A percentile compares a stretch with the other conserved stretches of the same genome.
Evolutionary conservation across 2,113 vertebrate species (phyloP).

Genomic region (Prietella phreatophila): DNA sequence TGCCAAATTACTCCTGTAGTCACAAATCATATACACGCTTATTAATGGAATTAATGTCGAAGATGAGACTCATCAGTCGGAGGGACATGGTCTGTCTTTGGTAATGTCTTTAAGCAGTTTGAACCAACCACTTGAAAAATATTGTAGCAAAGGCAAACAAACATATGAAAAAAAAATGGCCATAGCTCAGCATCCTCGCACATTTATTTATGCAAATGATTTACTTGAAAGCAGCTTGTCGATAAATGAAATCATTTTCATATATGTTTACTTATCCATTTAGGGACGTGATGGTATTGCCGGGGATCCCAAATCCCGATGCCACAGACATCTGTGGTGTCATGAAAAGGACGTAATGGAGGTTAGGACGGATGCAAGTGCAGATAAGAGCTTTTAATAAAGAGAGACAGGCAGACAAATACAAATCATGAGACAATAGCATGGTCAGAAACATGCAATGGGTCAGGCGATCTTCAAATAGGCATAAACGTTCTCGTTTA

Average conservation of each 20-base stretch:
- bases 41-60: not conserved
- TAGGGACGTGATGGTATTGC: too few species aligned
- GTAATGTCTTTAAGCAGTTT: not conserved
- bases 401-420: too few species aligned
- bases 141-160: not conserved
- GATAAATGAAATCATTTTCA: not conserved
- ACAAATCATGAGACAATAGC: too few species aligned
- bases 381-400: too few species aligned
- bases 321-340: too few species aligned
- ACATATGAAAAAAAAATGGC: not conserved
- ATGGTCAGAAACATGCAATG: too few species aligned
- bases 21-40: not conserved
- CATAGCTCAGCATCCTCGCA: not conserved
- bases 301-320: too few species aligned
- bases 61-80: not conserved
- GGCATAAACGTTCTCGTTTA: too few species aligned
- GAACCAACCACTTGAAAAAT: not conserved
- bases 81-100: not conserved
- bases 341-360: too few species aligned
- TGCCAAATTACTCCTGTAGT: not conserved
- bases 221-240: not conserved
- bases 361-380: too few species aligned
- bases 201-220: not conserved
- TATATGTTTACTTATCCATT: too few species aligned
- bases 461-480: too few species aligned